Base-by-base conservation (phyloP, 2,113 vertebrate species). In the Macrotus californicus region DNA sequence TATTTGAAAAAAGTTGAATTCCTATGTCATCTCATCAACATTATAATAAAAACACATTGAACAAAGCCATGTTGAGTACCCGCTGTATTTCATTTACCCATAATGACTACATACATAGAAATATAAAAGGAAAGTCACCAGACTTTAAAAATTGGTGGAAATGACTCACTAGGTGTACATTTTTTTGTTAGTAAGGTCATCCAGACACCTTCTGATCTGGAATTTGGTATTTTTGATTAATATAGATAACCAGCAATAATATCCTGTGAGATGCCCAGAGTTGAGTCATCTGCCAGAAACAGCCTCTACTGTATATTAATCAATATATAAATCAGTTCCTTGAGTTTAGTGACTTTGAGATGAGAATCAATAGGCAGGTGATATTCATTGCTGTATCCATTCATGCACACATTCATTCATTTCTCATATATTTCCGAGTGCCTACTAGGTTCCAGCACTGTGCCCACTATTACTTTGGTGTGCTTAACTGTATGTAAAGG, bases 141-240 rank as follows among this genome's bases (percentile, higher is more conserved):
- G 26, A 77, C 36, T 93, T 95, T 75, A 43, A 66, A 79, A 86
- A 46, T 50, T 50, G 41, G 7, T 76, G 39, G 24, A 9, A 93
- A 82, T 50, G 29, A 72, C 36, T 11, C 41, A 83, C 24, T 94
- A 67, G 50, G 19, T 73, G 7, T 59, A 85, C 48, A 22, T 36
- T 69, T 31, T 56, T 6, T n/a, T 82, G 2, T 77, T 64, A 26
- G 70, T 83, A 8, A 56, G 41, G 13, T 54, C 16, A 31, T 14
- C 10, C 7, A 69, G 26, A 92, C 50, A 84, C 6, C 6, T 67
- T 67, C 15, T 16, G 7, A 54, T 54, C 24, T 80, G 39, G 5
- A 52, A 56, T 83, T 83, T 93, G 9, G 6, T 70, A 26, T 76
- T 91, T 21, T 56, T 18, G 36, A 72, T 93, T 93, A 72, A 50